Base-by-base conservation (phyloP, 1,140 invertebrate genomes). In the Pseudomyrmex flavicornis region DNA sequence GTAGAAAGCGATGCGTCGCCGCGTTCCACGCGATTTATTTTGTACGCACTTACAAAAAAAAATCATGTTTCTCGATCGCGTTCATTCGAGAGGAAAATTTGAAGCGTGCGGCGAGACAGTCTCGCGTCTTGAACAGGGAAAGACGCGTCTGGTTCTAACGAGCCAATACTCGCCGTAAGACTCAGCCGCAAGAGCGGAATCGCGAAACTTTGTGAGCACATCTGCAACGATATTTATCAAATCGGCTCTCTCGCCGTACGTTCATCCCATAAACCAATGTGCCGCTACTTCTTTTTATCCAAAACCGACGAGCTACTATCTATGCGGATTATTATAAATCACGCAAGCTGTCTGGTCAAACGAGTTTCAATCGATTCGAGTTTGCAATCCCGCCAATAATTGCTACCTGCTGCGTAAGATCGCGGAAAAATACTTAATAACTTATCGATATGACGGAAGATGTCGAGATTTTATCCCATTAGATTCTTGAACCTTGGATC, bases 1-100 rank as follows among this genome's bases (percentile, higher is more conserved):
- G 35, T 35, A 35, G 35, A 35, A 35, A 35, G 35, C 35, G 35
- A 35, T 35, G 35, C 35, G 35, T 35, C 59, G 58, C 54, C 70
- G 80, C 70, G 82, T 46, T n/a, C 54, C 22, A 7, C 54, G 61
- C 76, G 85, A 82, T 88, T 88, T 88, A 88, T 88, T 85, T 80
- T 35, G 48, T 9, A 46, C 56, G 20, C n/a, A 12, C 59, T 44
- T 61, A 63, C 20, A 15, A 35, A 35, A 59, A 82, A 59, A 82
- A 75, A 82, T 75, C 74, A 75, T 75, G 50, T 48, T 17, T 75
- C 79, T 22, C 70, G 46, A 63, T 75, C 61, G 70, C 58, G 12
- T 63, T 35, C 66, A 61, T 80, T 80, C 66, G 50, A 35, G 44
- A 72, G n/a, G 26, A 17, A 58, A 54, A 77, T 56, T 68, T 26